Percentiles rank a stretch among this genome's conserved stretches.
These are phyloP conservation scores for Heliconius hortense DNA, from an alignment of 2,888 invertebrate genomes.

Conservation along the genomic window DNA sequence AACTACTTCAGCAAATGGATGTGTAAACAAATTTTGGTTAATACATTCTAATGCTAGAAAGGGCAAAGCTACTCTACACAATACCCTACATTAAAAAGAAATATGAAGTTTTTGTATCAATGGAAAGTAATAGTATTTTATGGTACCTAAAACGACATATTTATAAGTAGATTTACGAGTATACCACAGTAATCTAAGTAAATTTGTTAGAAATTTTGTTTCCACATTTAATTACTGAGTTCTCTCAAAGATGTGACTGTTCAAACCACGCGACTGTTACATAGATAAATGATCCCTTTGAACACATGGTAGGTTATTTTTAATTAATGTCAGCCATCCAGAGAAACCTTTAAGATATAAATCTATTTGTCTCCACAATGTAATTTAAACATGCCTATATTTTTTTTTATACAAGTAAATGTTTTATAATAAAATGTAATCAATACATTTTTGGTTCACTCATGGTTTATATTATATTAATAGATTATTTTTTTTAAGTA, in stretches of 20 bases:
- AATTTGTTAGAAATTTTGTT: constrained; percentile 8
- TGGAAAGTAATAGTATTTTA: too few species aligned
- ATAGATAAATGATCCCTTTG: constrained; percentile 34
- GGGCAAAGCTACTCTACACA: neutral
- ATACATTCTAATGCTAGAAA: neutral
- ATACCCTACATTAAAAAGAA: neutral
- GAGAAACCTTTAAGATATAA: neutral
- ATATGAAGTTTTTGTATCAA: too few species aligned
- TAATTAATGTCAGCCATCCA: constrained; percentile 7
- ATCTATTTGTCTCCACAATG: neutral
- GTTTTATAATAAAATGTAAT: neutral
- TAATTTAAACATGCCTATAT: neutral
- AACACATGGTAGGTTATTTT: constrained; percentile 17
- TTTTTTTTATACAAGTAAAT: neutral
- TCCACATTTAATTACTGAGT: constrained; percentile 34
- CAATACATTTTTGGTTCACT: neutral
- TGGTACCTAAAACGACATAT: neutral
- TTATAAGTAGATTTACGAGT: neutral
- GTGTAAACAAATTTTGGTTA: neutral
- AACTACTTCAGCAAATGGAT: neutral
- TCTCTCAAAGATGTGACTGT: constrained; percentile 23
- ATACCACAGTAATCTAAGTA: neutral
- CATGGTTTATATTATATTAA: neutral
- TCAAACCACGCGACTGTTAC: constrained; percentile 31
- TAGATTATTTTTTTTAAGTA: neutral